These are phyloP conservation scores for Anthophora plumipes DNA, from an alignment of 2,888 invertebrate species.

Conservation along the genomic window DNA sequence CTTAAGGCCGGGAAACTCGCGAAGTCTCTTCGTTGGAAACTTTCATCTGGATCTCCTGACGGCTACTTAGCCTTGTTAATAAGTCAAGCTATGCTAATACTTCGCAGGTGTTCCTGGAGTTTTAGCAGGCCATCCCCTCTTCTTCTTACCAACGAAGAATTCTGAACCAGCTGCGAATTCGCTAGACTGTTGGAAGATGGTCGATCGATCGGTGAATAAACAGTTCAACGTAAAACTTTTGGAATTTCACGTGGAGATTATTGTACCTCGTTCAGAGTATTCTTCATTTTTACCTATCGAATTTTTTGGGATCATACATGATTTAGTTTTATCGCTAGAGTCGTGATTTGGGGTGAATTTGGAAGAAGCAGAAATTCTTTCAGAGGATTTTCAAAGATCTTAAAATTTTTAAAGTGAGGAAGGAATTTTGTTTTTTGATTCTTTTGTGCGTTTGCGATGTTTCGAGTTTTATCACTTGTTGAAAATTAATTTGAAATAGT, in stretches of 20 bases:
- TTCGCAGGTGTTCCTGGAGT: conserved; percentile 56
- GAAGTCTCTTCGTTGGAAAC: conserved; percentile 41
- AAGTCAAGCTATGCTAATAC: conserved; percentile 63
- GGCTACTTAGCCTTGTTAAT: conserved; percentile 66
- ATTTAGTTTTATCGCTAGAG: too few relatives aligned
- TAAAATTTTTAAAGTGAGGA: too few relatives aligned
- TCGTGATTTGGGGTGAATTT: too few relatives aligned
- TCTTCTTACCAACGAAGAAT: not conserved
- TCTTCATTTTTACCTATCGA: not conserved
- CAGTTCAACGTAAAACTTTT: not conserved
- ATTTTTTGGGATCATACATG: too few relatives aligned
- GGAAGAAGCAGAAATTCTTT: too few relatives aligned
- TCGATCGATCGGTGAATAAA: conserved; percentile 1
- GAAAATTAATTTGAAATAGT: too few relatives aligned
- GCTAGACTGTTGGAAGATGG: not conserved
- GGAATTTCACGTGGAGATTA: too few relatives aligned
- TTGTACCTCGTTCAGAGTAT: not conserved
- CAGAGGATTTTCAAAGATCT: not conserved
- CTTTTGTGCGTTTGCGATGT: too few relatives aligned
- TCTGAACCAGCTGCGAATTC: conserved; percentile 33
- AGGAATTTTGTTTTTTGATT: too few relatives aligned
- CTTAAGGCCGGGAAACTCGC: conserved; percentile 54
- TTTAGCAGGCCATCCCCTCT: conserved; percentile 16
- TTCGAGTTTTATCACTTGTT: too few relatives aligned
- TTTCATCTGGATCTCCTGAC: conserved; percentile 54